A percentile compares a stretch with the other conserved stretches of the same genome.
phyloP scores from a whole-genome alignment of 2,797 vertebrate genomes.

The Antrozous pallidus region DNA sequence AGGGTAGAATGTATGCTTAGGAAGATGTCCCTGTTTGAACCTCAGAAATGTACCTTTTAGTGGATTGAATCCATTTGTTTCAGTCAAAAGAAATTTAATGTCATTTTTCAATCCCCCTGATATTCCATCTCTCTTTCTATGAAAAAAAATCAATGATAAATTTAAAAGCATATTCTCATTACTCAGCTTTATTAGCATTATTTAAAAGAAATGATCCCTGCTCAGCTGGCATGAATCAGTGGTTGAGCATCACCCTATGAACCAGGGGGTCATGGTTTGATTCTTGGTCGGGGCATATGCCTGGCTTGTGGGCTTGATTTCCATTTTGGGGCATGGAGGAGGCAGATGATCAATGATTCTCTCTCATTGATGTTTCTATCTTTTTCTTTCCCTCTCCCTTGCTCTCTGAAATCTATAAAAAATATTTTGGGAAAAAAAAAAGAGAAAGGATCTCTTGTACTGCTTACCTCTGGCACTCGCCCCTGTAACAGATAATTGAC shows the following conservation, averaged over 20 bases:
- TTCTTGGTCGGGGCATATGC: too few species aligned
- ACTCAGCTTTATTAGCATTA: background rate
- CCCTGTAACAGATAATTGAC: background rate
- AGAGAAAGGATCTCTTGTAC: background rate
- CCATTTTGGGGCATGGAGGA: too few species aligned
- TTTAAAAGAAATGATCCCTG: background rate
- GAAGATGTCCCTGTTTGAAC: background rate
- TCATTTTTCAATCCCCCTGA: background rate
- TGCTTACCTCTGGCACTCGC: background rate
- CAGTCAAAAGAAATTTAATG: background rate
- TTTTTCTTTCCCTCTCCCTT: too few species aligned
- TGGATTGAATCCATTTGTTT: background rate
- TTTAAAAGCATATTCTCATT: background rate
- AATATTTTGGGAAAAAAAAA: too few species aligned
- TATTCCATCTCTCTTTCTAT: background rate
- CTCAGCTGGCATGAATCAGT: too few species aligned
- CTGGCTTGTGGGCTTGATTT: too few species aligned
- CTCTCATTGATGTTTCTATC: too few species aligned
- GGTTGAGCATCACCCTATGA: too few species aligned
- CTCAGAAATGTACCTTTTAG: background rate
- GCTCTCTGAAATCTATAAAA: too few species aligned
- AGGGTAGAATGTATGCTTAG: background rate
- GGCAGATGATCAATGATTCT: too few species aligned
- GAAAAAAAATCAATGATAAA: constrained; percentile 17
- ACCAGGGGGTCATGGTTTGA: too few species aligned